Evolutionary conservation across 2,888 invertebrate genomes (phyloP).

Genomic region (Lydus trimaculatus): DNA sequence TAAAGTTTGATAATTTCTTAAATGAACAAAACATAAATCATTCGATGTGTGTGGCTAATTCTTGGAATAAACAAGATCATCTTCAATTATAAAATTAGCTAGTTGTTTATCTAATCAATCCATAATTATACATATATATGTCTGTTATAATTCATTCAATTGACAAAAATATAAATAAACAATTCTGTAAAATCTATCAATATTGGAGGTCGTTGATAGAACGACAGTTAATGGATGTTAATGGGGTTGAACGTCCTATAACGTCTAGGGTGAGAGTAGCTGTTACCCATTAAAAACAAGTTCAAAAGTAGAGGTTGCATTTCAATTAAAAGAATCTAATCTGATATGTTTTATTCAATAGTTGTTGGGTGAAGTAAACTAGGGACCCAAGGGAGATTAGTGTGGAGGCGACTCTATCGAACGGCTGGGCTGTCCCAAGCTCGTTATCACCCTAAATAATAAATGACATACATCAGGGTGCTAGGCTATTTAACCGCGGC

Average conservation of each 20-base stretch:
- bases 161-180: constrained; percentile 27
- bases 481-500: constrained; percentile 21
- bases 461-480: constrained; percentile 42
- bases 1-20: constrained; percentile 7
- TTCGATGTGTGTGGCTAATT: constrained; percentile 44
- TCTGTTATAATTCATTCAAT: constrained; percentile 18
- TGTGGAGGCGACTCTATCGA: constrained; percentile 41
- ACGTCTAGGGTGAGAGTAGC: constrained; percentile 23
- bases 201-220: background rate
- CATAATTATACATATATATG: constrained; percentile 2
- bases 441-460: constrained; percentile 56
- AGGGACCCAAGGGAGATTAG: constrained; percentile 32
- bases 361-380: constrained; percentile 37
- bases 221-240: constrained; percentile 44
- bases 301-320: constrained; percentile 36
- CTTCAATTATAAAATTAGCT: constrained; percentile 48
- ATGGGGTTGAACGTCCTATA: constrained; percentile 51
- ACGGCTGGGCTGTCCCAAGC: constrained; percentile 48
- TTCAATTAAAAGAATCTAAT: constrained; percentile 44
- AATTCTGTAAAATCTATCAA: background rate
- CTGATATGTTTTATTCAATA: constrained; percentile 50
- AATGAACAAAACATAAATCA: constrained; percentile 21
- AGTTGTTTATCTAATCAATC: constrained; percentile 40
- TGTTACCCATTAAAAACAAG: constrained; percentile 22
- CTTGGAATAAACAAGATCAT: constrained; percentile 36